phyloP scores from a whole-genome alignment of 2,888 invertebrate species.

The Melinopterus prodromus region DNA sequence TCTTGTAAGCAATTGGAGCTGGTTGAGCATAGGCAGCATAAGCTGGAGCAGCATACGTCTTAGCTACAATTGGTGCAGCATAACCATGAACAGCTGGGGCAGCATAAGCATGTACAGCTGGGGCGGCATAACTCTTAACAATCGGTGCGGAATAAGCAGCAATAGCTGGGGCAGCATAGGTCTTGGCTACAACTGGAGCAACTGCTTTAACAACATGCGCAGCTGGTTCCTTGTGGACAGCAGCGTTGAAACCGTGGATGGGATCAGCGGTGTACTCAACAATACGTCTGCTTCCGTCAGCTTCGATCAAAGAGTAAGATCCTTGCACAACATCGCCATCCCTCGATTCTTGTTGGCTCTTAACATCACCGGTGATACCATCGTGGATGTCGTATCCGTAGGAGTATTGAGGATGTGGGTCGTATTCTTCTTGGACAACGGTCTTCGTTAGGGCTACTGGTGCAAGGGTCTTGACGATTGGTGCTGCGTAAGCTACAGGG shows the following conservation, averaged over 20 bases:
- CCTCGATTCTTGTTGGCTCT: constrained; percentile 64
- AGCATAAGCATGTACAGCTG: constrained; percentile 41
- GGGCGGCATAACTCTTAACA: constrained; percentile 42
- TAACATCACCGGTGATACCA: constrained; percentile 64
- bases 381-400: constrained; percentile 67
- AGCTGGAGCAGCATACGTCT: constrained; percentile 47
- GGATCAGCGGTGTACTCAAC: constrained; percentile 69
- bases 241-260: constrained; percentile 70
- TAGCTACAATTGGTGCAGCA: constrained; percentile 45
- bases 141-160: constrained; percentile 46
- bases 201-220: constrained; percentile 56
- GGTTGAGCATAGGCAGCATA: constrained; percentile 43
- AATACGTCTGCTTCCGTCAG: constrained; percentile 64
- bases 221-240: constrained; percentile 69
- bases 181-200: constrained; percentile 48
- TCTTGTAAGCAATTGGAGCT: constrained; percentile 38
- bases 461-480: constrained; percentile 34
- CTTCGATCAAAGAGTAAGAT: constrained; percentile 63
- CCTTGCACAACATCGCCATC: constrained; percentile 66
- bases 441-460: constrained; percentile 33
- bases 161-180: too few relatives aligned
- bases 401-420: constrained; percentile 66
- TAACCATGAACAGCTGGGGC: constrained; percentile 48
- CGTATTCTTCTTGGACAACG: constrained; percentile 54
- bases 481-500: constrained; percentile 45